These are phyloP conservation scores for Diplosoma virens DNA, from an alignment of 23 tunicate species.

Conservation along the genomic window DNA sequence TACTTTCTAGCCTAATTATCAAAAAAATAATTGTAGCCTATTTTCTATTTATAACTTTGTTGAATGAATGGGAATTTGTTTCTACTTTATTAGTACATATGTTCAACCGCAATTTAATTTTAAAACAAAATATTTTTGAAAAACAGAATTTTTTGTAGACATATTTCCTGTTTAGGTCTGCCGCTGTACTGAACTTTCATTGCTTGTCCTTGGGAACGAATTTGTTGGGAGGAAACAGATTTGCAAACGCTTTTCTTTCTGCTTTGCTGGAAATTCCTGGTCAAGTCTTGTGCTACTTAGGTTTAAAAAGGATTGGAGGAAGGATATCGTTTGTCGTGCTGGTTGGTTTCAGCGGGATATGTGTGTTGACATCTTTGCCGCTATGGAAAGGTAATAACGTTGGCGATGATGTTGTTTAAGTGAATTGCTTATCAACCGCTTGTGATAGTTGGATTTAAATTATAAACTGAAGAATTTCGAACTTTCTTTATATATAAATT, in stretches of 20 bases:
- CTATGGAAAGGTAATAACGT: neutral
- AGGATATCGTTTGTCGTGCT: neutral
- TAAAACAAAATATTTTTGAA: neutral
- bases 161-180: neutral
- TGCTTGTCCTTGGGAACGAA: constrained; percentile 11
- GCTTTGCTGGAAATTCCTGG: constrained; percentile 9
- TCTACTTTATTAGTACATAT: neutral
- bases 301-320: constrained; percentile 6
- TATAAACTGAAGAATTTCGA: no score
- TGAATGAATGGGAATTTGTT: no score
- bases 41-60: neutral
- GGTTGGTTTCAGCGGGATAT: neutral
- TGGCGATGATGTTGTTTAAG: no score
- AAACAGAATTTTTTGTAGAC: neutral
- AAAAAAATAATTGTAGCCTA: no score
- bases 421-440: no score
- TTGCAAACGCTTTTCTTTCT: neutral
- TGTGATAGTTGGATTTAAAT: no score
- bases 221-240: constrained; percentile 7
- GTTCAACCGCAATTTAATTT: neutral
- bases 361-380: neutral
- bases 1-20: no score
- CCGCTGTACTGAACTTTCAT: neutral
- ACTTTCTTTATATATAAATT: no score
- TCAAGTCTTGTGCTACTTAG: neutral